These are phyloP conservation scores for Cremastobaeus sp. DNA, from an alignment of 2,888 invertebrate genomes.

Conservation along the genomic window DNA sequence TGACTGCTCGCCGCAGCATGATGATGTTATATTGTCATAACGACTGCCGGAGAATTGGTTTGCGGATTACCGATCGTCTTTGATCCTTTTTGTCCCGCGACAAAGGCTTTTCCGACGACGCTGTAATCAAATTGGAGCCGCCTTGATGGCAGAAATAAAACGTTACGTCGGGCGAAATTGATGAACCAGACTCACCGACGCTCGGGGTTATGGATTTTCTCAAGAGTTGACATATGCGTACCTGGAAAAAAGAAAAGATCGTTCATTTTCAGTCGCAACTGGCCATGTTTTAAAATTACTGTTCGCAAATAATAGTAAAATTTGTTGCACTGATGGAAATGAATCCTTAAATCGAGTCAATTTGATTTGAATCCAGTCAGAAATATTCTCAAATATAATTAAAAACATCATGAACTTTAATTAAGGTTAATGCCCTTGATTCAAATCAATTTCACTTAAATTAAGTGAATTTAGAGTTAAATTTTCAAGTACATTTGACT, in stretches of 20 bases:
- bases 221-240: constrained; percentile 18
- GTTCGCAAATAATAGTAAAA: too few relatives aligned
- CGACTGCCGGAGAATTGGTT: constrained; percentile 29
- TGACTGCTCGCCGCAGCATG: constrained; percentile 55
- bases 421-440: too few relatives aligned
- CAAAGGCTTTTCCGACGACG: constrained; percentile 35
- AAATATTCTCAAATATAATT: too few relatives aligned
- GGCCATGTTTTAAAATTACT: too few relatives aligned
- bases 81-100: constrained; percentile 33
- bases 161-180: constrained; percentile 37
- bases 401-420: too few relatives aligned
- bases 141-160: constrained; percentile 30
- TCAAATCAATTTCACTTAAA: too few relatives aligned
- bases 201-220: constrained; percentile 32
- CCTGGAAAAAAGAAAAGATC: constrained; percentile 37
- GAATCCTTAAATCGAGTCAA: too few relatives aligned
- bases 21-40: constrained; percentile 36
- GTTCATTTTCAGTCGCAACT: not conserved
- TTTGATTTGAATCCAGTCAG: too few relatives aligned
- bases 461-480: too few relatives aligned
- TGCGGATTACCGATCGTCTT: constrained; percentile 53
- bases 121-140: constrained; percentile 40
- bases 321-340: too few relatives aligned
- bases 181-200: constrained; percentile 47
- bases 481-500: too few relatives aligned